Conservation (phyloP, 1,140 invertebrate genomes). For the Solen grandis region DNA sequence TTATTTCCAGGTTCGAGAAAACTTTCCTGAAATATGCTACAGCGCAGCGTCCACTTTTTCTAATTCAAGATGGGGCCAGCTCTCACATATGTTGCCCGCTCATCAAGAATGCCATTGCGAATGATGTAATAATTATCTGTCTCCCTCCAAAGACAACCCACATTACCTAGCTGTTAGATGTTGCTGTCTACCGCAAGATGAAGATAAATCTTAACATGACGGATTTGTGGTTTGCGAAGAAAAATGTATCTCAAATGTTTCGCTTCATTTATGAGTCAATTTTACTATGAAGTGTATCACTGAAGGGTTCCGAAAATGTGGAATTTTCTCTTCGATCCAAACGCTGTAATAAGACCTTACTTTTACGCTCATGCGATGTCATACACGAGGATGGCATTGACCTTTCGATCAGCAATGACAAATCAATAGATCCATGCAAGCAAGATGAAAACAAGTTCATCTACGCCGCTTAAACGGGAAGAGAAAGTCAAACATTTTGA, state of each 20-base stretch:
- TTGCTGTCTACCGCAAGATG: conserved; percentile 1
- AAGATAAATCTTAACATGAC: conserved; percentile 43
- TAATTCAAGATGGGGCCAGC: conserved; percentile 44
- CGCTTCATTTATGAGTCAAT: conserved; percentile 44
- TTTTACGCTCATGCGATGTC: conserved; percentile 12
- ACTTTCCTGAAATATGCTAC: conserved; percentile 17
- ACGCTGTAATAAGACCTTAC: conserved; percentile 21
- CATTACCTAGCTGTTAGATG: not conserved
- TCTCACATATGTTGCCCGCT: conserved; percentile 21
- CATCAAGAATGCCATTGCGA: not conserved
- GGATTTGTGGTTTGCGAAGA: conserved; percentile 49
- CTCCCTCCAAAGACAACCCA: conserved; percentile 3
- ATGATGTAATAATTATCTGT: not conserved
- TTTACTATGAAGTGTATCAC: conserved; percentile 45
- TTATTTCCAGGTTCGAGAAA: conserved; percentile 37
- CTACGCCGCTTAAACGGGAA: too few relatives aligned
- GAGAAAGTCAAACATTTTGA: too few relatives aligned
- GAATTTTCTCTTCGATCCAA: conserved; percentile 38
- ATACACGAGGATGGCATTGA: conserved; percentile 4
- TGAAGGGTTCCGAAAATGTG: conserved; percentile 45
- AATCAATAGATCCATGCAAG: too few relatives aligned
- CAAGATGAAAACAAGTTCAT: too few relatives aligned
- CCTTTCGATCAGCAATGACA: not conserved
- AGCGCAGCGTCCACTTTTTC: conserved; percentile 8
- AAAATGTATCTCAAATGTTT: conserved; percentile 28